Evolutionary conservation across 2,113 vertebrate species (phyloP).

Genomic region (Periophthalmodon schlosseri): DNA sequence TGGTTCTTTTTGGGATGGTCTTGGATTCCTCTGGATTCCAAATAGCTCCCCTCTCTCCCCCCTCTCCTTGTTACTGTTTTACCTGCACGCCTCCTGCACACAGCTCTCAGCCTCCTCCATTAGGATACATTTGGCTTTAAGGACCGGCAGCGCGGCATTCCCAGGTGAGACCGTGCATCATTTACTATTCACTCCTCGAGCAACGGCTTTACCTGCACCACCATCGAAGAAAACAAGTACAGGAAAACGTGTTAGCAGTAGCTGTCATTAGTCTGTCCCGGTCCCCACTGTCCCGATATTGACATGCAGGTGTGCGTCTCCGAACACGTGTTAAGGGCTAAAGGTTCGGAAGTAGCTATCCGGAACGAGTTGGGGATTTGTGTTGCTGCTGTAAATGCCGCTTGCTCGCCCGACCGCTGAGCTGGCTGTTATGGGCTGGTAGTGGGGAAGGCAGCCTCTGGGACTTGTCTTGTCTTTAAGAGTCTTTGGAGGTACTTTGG

Average conservation of each 20-base stretch:
- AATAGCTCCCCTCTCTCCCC: slow-evolving; percentile 1
- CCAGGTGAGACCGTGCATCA: slow-evolving; percentile 54
- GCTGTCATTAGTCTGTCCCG: slow-evolving; percentile 31
- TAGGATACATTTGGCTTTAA: slow-evolving; percentile 59
- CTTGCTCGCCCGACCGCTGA: slow-evolving; percentile 40
- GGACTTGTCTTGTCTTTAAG: slow-evolving; percentile 64
- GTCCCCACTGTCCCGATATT: slow-evolving; percentile 42
- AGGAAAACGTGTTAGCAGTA: slow-evolving; percentile 20
- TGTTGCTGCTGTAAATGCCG: slow-evolving; percentile 57
- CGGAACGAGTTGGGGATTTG: slow-evolving; percentile 67
- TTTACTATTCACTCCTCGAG: slow-evolving; percentile 63
- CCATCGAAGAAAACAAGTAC: slow-evolving; percentile 30
- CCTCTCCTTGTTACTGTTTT: background rate
- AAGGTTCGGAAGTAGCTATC: slow-evolving; percentile 62
- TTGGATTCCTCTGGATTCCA: slow-evolving; percentile 23
- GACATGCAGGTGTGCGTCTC: slow-evolving; percentile 51
- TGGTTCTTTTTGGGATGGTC: background rate
- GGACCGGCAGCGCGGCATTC: slow-evolving; percentile 41
- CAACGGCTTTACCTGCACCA: slow-evolving; percentile 57
- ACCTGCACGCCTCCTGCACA: slow-evolving; percentile 7
- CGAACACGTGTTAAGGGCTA: slow-evolving; percentile 67
- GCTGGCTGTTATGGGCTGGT: slow-evolving; percentile 65
- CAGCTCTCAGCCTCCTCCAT: slow-evolving; percentile 41
- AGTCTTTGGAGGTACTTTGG: slow-evolving; percentile 70
- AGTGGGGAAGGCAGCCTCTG: slow-evolving; percentile 69